Evolutionary conservation across 2,888 invertebrate species (phyloP), one percentile per base, ranked within the genome.

Genomic region (Idaea straminata): DNA sequence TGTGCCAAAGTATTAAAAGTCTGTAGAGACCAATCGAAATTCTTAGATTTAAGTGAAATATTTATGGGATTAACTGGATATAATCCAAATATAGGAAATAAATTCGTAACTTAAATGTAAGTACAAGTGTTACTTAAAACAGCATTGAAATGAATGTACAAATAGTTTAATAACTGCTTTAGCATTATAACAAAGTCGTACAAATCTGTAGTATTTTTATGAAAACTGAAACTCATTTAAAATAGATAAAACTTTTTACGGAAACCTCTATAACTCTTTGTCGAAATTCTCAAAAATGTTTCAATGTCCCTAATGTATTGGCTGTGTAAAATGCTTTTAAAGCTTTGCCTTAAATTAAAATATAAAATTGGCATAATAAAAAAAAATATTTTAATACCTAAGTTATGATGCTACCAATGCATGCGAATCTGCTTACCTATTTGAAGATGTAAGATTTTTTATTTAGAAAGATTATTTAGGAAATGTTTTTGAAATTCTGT

Each of bases 341-440:
- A 59, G 59, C 59, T 59, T 59, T 16, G 59, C 16, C 15, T 59
- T 59, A 59, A 59, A 59, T 47, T 47, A 47, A 2, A 25, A 25
- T 61, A 16, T 47, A 62, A 47, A 62, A 61, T 61, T 36, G 61
- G n/a, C 16, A 47, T 61, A 61, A 47, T 61, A 47, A 36, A 36
- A 47, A 47, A 16, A 58, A 15, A n/a, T 36, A 1, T 25, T 60
- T 7, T 25, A 60, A 58, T 62, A 35, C 61, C 35, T 79, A 78
- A 78, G 80, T 81, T 72, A 83, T 83, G 82, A 83, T 78, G 66
- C 67, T 77, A 77, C 80, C 82, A 81, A 82, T 82, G 77, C 80
- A 81, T 80, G 66, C 69, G 25, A 61, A 62, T 60, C 65, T 63
- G 10, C 13, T 10, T 47, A 47, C 13, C 47, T 10, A 47, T 47